A percentile compares a stretch with the other conserved stretches of the same genome.
These are phyloP conservation scores for Equus quagga DNA, from an alignment of 2,113 vertebrate species.

Conservation along the genomic window DNA sequence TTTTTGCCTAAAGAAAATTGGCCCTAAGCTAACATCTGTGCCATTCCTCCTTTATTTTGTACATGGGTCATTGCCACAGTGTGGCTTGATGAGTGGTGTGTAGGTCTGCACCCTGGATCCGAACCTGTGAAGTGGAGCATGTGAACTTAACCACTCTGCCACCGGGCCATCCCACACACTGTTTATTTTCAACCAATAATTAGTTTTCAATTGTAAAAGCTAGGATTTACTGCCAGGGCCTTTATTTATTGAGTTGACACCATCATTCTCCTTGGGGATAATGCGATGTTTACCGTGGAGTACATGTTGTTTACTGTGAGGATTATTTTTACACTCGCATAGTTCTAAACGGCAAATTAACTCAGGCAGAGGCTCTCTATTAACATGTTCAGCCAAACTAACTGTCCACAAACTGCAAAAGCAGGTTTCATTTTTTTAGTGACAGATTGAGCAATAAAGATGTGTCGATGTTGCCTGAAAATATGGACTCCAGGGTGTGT, in stretches of 20 bases:
- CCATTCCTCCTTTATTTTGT: too few species aligned
- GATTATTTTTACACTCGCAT: conserved; percentile 54
- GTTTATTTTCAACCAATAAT: conserved; percentile 83
- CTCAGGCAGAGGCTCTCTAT: conserved; percentile 51
- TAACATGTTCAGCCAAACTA: conserved; percentile 57
- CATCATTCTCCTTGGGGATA: conserved; percentile 59
- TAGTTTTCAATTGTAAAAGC: conserved; percentile 85
- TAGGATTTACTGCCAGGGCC: conserved; percentile 70
- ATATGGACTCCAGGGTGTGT: neutral
- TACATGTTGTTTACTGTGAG: conserved; percentile 8
- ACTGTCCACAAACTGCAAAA: conserved; percentile 44
- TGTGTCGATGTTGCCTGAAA: conserved; percentile 34
- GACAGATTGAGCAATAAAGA: conserved; percentile 65
- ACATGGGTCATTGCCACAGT: too few species aligned
- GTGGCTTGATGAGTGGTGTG: too few species aligned
- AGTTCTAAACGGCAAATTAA: conserved; percentile 73
- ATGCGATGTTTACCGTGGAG: conserved; percentile 51
- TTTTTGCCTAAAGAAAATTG: too few species aligned
- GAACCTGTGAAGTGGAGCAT: too few species aligned
- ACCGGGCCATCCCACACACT: neutral
- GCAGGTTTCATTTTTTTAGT: conserved; percentile 49
- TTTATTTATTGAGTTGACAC: conserved; percentile 79
- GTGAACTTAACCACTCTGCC: too few species aligned
- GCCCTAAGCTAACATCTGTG: too few species aligned
- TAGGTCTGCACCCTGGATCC: too few species aligned